phyloP scores from a whole-genome alignment of 2,888 invertebrate genomes.

The Leptinotarsa tumamoca region DNA sequence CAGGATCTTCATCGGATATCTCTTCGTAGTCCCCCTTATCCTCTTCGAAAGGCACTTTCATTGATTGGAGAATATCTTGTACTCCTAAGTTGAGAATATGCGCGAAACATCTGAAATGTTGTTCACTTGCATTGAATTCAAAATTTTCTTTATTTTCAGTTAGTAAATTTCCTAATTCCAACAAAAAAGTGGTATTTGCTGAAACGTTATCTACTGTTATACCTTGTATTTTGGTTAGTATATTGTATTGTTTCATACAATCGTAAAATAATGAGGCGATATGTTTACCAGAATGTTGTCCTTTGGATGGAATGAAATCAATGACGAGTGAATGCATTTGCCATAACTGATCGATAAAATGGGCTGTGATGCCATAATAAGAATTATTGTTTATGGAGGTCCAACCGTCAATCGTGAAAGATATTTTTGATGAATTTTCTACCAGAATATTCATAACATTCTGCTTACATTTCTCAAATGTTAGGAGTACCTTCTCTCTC shows the following conservation, averaged over 20 bases:
- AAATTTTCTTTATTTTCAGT: neutral
- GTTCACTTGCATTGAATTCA: constrained; percentile 43
- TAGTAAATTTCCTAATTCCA: constrained; percentile 29
- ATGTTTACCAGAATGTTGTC: constrained; percentile 51
- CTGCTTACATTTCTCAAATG: constrained; percentile 13
- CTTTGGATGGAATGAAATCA: constrained; percentile 50
- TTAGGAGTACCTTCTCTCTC: constrained; percentile 4
- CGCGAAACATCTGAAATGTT: constrained; percentile 54
- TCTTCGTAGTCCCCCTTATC: constrained; percentile 12
- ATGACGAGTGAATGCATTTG: constrained; percentile 45
- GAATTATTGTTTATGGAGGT: constrained; percentile 47
- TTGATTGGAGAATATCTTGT: constrained; percentile 42
- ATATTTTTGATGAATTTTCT: constrained; percentile 31
- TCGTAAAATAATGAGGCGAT: constrained; percentile 46
- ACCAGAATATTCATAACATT: constrained; percentile 16
- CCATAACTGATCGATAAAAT: constrained; percentile 52
- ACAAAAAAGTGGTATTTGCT: constrained; percentile 51
- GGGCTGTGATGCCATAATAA: constrained; percentile 51
- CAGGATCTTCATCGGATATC: constrained; percentile 1
- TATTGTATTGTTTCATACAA: constrained; percentile 33
- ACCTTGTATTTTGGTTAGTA: constrained; percentile 47
- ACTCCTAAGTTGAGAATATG: constrained; percentile 54
- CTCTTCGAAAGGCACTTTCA: constrained; percentile 15
- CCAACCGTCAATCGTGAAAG: constrained; percentile 52
- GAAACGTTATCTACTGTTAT: constrained; percentile 48